Base-by-base conservation (phyloP, 2,888 invertebrate species). In the Cephus pulcher region DNA sequence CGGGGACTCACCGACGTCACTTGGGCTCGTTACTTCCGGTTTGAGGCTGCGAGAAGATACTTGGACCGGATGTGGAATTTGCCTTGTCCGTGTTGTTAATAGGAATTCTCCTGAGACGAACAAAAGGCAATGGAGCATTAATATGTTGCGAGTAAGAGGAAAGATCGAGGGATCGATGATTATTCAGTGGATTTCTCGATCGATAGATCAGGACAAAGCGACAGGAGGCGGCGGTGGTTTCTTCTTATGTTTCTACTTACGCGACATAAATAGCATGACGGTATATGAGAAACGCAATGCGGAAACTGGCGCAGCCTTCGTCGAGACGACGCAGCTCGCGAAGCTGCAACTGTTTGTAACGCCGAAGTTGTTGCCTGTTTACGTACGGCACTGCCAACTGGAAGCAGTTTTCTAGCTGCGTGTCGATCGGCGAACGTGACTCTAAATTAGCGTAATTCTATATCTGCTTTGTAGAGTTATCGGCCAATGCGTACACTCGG, bases 191-290 rank as follows among this genome's bases (percentile, higher is more conserved):
- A 75, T 35, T 4, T 34, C 2, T 35, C 23, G 70, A 35, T 69
- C 74, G 69, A 82, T 76, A 34, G 79, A 77, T 80, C 74, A 37
- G 37, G 77, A 76, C 79, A 77, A 82, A 79, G 76, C 78, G 79
- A 40, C 40, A 40, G 40, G 82, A 85, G 82, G 82, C 82, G 82
- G 83, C 15, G 56, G 56, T 23, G 9, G 56, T 56, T 35, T 35
- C 23, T 23, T 56, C 56, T 56, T 9, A 56, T 15, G 56, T 56
- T 56, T 56, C 23, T 56, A 56, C 2, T 56, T 56, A 23, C 56
- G 9, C 0, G 56, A 56, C 56, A 56, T 23, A 56, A 56, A 56
- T 56, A 56, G 56, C 56, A 56, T 23, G 56, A 56, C 23, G 56
- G 56, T 23, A 56, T 23, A 56, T 23, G 56, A 34, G 71, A 71